Conservation (phyloP, 2,888 invertebrate genomes). For the Drosophila longiperda region DNA sequence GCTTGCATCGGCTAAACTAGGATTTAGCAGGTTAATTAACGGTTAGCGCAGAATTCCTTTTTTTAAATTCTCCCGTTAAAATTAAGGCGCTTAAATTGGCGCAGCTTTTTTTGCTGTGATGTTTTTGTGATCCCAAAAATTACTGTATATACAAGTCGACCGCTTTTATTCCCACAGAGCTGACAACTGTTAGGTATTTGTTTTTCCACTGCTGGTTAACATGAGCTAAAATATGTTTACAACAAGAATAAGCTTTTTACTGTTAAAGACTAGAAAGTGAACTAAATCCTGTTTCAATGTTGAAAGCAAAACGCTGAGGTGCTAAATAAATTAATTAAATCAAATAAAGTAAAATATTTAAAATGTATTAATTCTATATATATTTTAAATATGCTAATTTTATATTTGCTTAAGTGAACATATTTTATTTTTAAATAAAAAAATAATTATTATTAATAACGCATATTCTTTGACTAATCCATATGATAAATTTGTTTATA, state of each 20-base stretch:
- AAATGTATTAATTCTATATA: not conserved
- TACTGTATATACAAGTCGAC: not conserved
- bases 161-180: not conserved
- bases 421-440: too few species aligned
- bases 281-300: conserved; percentile 24
- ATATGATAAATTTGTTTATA: too few species aligned
- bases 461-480: too few species aligned
- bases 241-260: not conserved
- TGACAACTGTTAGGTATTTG: not conserved
- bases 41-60: not conserved
- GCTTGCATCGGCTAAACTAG: not conserved
- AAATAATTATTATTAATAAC: too few species aligned
- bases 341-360: too few species aligned
- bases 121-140: not conserved
- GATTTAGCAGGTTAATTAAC: not conserved
- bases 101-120: not conserved
- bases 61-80: not conserved
- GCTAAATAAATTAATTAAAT: not conserved
- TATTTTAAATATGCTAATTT: not conserved
- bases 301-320: conserved; percentile 1
- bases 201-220: not conserved
- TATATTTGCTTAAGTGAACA: too few species aligned
- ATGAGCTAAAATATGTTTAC: not conserved
- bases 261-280: not conserved
- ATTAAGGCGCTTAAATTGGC: not conserved